Evolutionary conservation across 2,797 vertebrate species (phyloP).

Genomic region (Mus spretus): DNA sequence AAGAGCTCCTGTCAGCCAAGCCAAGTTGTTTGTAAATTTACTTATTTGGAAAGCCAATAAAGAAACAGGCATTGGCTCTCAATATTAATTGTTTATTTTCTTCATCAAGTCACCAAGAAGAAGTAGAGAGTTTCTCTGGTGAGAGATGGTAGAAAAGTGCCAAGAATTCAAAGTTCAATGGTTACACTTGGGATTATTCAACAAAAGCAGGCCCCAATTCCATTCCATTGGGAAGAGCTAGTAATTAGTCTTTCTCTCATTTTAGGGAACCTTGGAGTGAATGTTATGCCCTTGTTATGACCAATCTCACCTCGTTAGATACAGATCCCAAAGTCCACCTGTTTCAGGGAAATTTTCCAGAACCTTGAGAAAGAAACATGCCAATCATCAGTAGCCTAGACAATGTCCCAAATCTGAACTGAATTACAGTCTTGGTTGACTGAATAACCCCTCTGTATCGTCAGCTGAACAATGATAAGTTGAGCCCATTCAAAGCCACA

Average conservation of each 20-base stretch:
- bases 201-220: too few relatives aligned
- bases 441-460: neutral
- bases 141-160: too few relatives aligned
- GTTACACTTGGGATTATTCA: too few relatives aligned
- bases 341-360: neutral
- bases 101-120: neutral
- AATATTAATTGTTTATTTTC: neutral
- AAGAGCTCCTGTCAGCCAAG: too few relatives aligned
- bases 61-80: too few relatives aligned
- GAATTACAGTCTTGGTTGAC: neutral
- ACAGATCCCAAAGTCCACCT: neutral
- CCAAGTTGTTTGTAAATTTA: neutral
- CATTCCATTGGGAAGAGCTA: too few relatives aligned
- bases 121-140: neutral
- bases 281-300: neutral
- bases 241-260: neutral
- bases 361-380: neutral
- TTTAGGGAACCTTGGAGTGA: neutral
- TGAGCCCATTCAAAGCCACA: neutral
- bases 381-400: neutral
- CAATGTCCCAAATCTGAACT: neutral
- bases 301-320: neutral
- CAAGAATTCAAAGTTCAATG: too few relatives aligned
- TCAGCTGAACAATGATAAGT: neutral
- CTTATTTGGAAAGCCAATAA: too few relatives aligned